phyloP scores from a whole-genome alignment of 1,140 invertebrate species.

The Macrocentrus cingulum region DNA sequence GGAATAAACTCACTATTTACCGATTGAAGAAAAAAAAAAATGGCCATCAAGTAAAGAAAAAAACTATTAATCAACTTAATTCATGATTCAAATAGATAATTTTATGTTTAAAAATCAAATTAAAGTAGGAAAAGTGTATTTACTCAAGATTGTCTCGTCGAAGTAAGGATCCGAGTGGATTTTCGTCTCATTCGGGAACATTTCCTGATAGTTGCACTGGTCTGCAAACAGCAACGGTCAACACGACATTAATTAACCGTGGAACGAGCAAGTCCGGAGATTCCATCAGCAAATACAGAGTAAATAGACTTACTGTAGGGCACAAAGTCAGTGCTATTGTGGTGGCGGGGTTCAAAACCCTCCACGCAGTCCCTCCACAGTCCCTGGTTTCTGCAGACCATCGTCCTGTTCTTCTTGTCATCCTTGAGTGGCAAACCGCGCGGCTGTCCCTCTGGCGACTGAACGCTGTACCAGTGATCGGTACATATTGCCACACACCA shows the following conservation, averaged over 20 bases:
- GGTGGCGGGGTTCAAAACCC: constrained; percentile 40
- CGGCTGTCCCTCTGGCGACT: constrained; percentile 47
- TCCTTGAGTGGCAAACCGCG: constrained; percentile 38
- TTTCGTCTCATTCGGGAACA: constrained; percentile 62
- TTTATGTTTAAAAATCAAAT: too few species aligned
- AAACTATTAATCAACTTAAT: too few species aligned
- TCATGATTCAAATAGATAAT: too few species aligned
- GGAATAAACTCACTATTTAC: too few species aligned
- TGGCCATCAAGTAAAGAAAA: too few species aligned
- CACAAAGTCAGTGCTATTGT: constrained; percentile 32
- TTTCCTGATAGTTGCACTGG: constrained; percentile 63
- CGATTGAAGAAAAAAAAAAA: too few species aligned
- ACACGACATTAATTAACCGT: too few species aligned
- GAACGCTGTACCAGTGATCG: constrained; percentile 72
- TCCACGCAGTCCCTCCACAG: constrained; percentile 68
- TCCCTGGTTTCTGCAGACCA: constrained; percentile 63
- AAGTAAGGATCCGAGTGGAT: constrained; percentile 59
- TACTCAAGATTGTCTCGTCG: constrained; percentile 64
- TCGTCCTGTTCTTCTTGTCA: constrained; percentile 32
- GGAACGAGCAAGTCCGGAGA: not conserved
- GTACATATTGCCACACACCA: constrained; percentile 77
- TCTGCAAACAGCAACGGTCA: constrained; percentile 51
- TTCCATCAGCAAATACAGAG: not conserved
- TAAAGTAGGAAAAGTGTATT: constrained; percentile 37
- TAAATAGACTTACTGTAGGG: constrained; percentile 41